These are phyloP conservation scores for Halocaridina rubra DNA, from an alignment of 2,888 invertebrate species.

Conservation along the genomic window DNA sequence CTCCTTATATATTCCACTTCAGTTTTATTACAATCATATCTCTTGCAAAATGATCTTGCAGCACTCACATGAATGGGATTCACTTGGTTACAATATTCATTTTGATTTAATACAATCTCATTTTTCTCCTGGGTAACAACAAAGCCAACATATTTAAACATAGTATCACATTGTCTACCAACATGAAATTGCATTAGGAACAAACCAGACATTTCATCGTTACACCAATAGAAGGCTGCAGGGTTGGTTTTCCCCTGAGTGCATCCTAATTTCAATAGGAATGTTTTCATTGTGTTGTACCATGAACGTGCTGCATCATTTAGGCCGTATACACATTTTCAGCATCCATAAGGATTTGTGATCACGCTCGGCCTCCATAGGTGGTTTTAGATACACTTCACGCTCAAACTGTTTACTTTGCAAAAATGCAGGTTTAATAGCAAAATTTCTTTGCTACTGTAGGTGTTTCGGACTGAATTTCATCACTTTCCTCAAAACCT, in stretches of 20 bases:
- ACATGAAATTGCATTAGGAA: neutral
- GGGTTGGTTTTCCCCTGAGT: conserved; percentile 1
- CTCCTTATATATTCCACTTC: neutral
- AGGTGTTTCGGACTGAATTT: conserved; percentile 3
- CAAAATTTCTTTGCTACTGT: conserved; percentile 25
- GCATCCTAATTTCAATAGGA: conserved; percentile 16
- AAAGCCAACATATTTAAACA: conserved; percentile 12
- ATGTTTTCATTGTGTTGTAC: conserved; percentile 15
- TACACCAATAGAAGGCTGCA: conserved; percentile 23
- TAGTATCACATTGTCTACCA: neutral
- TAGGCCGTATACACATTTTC: neutral
- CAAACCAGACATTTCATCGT: conserved; percentile 10
- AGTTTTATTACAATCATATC: neutral
- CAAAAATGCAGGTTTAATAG: conserved; percentile 3
- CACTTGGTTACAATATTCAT: neutral
- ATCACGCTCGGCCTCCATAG: conserved; percentile 17
- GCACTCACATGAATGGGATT: conserved; percentile 16
- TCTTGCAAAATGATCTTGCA: neutral
- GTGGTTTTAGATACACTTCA: conserved; percentile 16
- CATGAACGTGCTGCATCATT: conserved; percentile 24
- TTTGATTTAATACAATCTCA: neutral
- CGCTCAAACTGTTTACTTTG: conserved; percentile 19
- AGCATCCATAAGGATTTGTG: neutral
- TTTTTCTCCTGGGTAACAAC: conserved; percentile 17
- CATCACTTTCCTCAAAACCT: neutral